Conservation (phyloP, 2,797 vertebrate genomes). For the Enteromius trimaculatus region DNA sequence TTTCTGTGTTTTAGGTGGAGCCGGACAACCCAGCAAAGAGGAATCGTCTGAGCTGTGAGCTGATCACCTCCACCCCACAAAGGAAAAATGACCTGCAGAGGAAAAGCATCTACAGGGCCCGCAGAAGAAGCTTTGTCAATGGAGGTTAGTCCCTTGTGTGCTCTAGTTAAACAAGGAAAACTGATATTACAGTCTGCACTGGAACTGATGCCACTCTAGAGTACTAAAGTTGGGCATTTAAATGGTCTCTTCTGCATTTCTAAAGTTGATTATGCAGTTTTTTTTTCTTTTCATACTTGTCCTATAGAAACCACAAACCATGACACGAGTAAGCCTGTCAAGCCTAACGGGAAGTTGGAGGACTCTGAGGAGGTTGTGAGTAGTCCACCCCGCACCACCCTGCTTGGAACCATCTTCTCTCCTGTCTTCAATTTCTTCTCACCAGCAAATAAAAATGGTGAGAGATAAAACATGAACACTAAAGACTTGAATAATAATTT, state of each 20-base stretch:
- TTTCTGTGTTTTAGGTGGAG: constrained; percentile 80
- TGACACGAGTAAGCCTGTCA: constrained; percentile 89
- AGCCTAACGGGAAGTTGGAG: constrained; percentile 92
- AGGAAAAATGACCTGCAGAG: constrained; percentile 79
- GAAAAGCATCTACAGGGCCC: constrained; percentile 84
- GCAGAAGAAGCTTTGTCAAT: constrained; percentile 89
- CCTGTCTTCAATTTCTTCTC: constrained; percentile 99
- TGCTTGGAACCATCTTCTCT: constrained; percentile 98
- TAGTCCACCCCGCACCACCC: constrained; percentile 91
- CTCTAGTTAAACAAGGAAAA: neutral
- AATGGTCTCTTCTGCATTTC: neutral
- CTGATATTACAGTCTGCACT: neutral
- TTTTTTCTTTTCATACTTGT: constrained; percentile 1
- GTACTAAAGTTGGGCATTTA: neutral
- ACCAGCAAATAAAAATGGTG: constrained; percentile 97
- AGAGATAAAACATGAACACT: constrained; percentile 30
- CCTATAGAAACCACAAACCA: constrained; percentile 87
- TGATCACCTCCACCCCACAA: constrained; percentile 91
- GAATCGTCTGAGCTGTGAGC: constrained; percentile 87
- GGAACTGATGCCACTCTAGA: neutral
- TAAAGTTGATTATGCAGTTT: neutral
- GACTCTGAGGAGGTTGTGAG: constrained; percentile 78
- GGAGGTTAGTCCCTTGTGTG: constrained; percentile 81
- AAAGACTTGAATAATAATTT: neutral
- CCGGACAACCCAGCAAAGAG: constrained; percentile 91